Base-by-base conservation (phyloP, 2,888 invertebrate genomes). In the Brassicogethes aeneus region DNA sequence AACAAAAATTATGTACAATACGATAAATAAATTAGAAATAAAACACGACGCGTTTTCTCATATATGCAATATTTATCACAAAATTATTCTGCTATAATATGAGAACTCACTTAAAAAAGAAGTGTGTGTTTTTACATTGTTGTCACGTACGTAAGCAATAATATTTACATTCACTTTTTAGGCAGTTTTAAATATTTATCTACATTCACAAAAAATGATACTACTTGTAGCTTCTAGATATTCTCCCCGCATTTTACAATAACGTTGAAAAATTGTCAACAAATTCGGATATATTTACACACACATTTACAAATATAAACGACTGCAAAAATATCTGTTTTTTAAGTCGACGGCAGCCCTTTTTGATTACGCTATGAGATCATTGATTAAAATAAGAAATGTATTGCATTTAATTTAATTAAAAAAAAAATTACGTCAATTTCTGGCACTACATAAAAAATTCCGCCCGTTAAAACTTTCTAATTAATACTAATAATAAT, bases 291-390 rank as follows among this genome's bases (percentile, higher is more conserved):
- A 52, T 51, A 53, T 49, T 51, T 48, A 50, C 50, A 48, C 51
- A 52, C 43, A 55, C 52, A 54, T 51, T 43, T 47, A 54, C 51
- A 54, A 50, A 52, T 57, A 62, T 54, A 61, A 60, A 60, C 53
- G 54, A 60, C 57, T 62, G 61, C 55, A 62, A 64, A 63, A 64
- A 63, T 64, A 62, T 60, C 45, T 50, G 47, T 56, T 50, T 54
- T 54, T 53, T 46, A 54, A 50, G 46, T 42, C 39, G 43, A 38
- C 47, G 40, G 41, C 40, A 41, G 44, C 50, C 54, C 53, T 45
- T 59, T 58, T 60, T 57, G 58, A 60, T 59, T 57, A 58, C 50
- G 55, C 54, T 56, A 57, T 57, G 59, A 59, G 60, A 60, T 59
- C 59, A 59, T 49, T 39, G 50, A 52, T 33, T 37, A 39, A 45